Conservation (phyloP, 2,797 vertebrate genomes). For the Sciurus vulgaris region DNA sequence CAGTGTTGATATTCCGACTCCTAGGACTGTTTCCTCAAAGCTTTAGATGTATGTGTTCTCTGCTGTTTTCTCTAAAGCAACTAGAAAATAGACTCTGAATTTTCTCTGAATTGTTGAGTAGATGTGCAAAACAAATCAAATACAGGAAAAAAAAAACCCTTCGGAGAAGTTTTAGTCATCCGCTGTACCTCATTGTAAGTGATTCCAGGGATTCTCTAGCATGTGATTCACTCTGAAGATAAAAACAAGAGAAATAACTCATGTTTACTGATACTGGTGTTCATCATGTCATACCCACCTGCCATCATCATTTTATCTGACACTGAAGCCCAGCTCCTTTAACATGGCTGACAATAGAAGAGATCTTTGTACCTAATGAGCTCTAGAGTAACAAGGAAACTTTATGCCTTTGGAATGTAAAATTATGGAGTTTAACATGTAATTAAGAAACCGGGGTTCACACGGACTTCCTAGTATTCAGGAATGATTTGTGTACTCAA, state of each 20-base stretch:
- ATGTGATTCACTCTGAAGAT: slow-evolving; percentile 65
- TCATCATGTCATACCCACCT: slow-evolving; percentile 24
- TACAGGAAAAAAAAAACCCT: not conserved
- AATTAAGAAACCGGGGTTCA: slow-evolving; percentile 38
- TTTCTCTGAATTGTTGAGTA: slow-evolving; percentile 62
- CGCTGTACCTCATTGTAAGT: not conserved
- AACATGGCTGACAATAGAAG: slow-evolving; percentile 24
- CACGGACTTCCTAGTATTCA: slow-evolving; percentile 9
- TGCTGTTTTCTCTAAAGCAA: not conserved
- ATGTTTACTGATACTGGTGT: slow-evolving; percentile 51
- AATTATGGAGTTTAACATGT: not conserved
- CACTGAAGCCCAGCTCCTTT: not conserved
- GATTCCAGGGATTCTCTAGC: slow-evolving; percentile 31
- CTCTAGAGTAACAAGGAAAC: not conserved
- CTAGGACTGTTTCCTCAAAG: slow-evolving; percentile 7
- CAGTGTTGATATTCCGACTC: not conserved
- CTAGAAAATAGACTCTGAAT: not conserved
- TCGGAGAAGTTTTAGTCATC: slow-evolving; percentile 44
- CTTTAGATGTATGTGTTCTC: not conserved
- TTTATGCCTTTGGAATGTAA: slow-evolving; percentile 21
- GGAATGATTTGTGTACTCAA: not conserved
- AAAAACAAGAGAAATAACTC: slow-evolving; percentile 68
- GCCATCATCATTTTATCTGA: not conserved
- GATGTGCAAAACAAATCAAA: slow-evolving; percentile 36
- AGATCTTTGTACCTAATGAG: not conserved